Base-by-base conservation (phyloP, 53 echinoderm and acorn worm genomes). In the Patiria pectinifera region DNA sequence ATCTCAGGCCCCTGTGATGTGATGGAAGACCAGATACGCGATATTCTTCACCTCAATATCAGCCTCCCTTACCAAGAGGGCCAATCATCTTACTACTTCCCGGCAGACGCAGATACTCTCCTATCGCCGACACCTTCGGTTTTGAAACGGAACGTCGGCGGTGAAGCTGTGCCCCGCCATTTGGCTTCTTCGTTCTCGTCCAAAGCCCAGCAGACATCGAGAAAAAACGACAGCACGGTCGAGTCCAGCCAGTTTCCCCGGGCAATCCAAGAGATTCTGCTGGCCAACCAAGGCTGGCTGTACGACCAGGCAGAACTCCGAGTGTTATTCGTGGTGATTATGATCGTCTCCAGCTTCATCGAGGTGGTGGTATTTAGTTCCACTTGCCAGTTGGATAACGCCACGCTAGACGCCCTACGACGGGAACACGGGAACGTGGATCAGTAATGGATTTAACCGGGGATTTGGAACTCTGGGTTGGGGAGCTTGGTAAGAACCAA, bases 211-310 rank as follows among this genome's bases (percentile, higher is more conserved):
- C 10, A 9, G 46, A 79, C 80, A 13, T 44, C 3, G 45, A 44
- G 46, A 79, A n/a, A n/a, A n/a, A 4, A 22, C 45, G 13, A 45
- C 13, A 79, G 61, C 78, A 18, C 6, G 15, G 61, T 62, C 2
- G 13, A 46, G 45, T 66, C 25, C 7, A 19, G 79, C 46, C 80
- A 80, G 26, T 69, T 90, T 81, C 90, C 90, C 45, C 1, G 47
- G 48, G 4, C 2, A 3, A 71, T 69, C 80, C 23, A 62, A 5
- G 69, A 46, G 80, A 69, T 69, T 83, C 94, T 96, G 6, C 79
- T 86, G 12, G 88, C 94, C 14, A 77, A 96, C 45, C 96, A 95
- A 78, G 91, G 97, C 62, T 97, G 97, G 97, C 75, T 94, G 81
- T 95, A 94, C 77, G 94, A 97, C 76, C 88, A 93, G 82, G 85